phyloP scores from a whole-genome alignment of 2,888 invertebrate species.

The Ennomos quercinarius region DNA sequence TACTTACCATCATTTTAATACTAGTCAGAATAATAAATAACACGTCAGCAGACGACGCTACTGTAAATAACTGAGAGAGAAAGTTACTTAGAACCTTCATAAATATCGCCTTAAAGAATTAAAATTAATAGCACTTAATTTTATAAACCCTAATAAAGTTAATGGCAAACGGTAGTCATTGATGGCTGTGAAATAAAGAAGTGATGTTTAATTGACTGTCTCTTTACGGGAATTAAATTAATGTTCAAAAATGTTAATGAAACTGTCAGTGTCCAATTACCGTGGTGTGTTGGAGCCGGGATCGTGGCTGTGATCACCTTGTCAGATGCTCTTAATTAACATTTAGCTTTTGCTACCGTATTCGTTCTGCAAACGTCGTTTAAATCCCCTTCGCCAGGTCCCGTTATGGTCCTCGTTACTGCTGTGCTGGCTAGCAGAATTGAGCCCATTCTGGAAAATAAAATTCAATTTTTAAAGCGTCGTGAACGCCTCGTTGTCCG shows the following conservation, averaged over 20 bases:
- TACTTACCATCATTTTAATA: conserved; percentile 43
- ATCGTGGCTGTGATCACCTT: conserved; percentile 69
- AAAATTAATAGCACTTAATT: conserved; percentile 48
- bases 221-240: conserved; percentile 50
- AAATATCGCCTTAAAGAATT: conserved; percentile 35
- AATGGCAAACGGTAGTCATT: conserved; percentile 42
- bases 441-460: conserved; percentile 61
- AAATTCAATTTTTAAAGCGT: conserved; percentile 55
- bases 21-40: conserved; percentile 65
- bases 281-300: conserved; percentile 40
- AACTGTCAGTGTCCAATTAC: conserved; percentile 70
- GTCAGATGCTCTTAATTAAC: conserved; percentile 78
- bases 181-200: conserved; percentile 42
- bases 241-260: conserved; percentile 65
- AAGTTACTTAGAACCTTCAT: conserved; percentile 55
- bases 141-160: conserved; percentile 49
- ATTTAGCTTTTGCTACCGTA: conserved; percentile 75
- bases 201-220: conserved; percentile 56
- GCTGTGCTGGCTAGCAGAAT: conserved; percentile 45
- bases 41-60: conserved; percentile 49
- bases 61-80: conserved; percentile 57
- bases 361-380: conserved; percentile 55
- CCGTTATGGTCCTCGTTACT: conserved; percentile 75
- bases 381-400: conserved; percentile 60
- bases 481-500: conserved; percentile 46